Percentiles rank a stretch among this genome's conserved stretches.
phyloP scores from a whole-genome alignment of 2,113 vertebrate species.

The Dromaius novaehollandiae region DNA sequence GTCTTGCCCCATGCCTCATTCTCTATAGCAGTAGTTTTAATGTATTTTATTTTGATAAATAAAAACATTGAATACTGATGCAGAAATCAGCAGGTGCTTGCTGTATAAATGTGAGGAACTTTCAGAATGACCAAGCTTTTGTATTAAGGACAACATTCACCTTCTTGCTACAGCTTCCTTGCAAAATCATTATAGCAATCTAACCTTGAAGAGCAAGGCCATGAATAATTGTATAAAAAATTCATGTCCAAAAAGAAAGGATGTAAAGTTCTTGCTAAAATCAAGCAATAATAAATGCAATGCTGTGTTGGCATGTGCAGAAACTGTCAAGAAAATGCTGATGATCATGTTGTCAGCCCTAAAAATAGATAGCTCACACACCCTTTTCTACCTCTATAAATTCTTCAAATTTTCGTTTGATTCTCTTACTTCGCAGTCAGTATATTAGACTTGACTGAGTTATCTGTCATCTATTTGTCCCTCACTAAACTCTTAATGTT shows the following conservation, averaged over 20 bases:
- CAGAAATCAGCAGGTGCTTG: background rate
- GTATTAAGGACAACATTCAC: background rate
- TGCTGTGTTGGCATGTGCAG: background rate
- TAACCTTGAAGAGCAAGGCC: background rate
- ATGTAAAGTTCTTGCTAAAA: background rate
- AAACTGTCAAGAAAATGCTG: background rate
- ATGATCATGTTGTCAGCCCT: background rate
- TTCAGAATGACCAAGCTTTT: background rate
- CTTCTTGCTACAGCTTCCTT: background rate
- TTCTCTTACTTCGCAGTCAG: background rate
- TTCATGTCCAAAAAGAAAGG: background rate
- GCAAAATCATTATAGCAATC: background rate
- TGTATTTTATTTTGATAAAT: background rate
- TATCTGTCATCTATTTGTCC: background rate
- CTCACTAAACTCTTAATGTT: background rate
- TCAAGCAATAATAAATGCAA: background rate
- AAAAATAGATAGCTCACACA: background rate
- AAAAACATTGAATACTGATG: background rate
- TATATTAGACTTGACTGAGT: background rate
- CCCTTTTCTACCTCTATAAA: background rate
- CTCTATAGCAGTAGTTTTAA: background rate
- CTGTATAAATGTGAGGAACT: background rate
- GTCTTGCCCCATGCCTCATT: background rate
- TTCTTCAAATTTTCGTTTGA: slow-evolving; percentile 11
- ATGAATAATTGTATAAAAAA: background rate